Conservation (phyloP, 2,797 vertebrate species). For the Harpagifer antarcticus region DNA sequence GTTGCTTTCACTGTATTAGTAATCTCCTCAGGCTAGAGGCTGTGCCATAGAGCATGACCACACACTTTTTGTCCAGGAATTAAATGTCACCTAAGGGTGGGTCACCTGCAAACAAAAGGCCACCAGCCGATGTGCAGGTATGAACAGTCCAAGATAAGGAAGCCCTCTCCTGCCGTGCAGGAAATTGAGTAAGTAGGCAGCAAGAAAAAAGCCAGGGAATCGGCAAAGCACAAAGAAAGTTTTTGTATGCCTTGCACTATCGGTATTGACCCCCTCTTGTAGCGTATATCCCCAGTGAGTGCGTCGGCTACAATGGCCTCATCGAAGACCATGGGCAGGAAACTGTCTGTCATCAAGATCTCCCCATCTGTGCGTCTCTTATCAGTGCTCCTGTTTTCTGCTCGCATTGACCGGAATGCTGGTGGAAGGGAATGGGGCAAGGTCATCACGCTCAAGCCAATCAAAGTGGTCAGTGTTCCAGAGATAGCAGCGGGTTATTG, state of each 20-base stretch:
- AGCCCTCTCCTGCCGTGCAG: conserved; percentile 74
- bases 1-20: conserved; percentile 84
- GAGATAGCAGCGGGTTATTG: conserved; percentile 73
- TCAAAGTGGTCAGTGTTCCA: conserved; percentile 78
- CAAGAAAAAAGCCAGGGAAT: conserved; percentile 66
- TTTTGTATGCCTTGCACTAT: conserved; percentile 82
- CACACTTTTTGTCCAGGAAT: conserved; percentile 85
- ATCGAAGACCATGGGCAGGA: conserved; percentile 81
- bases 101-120: conserved; percentile 85
- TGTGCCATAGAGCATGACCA: conserved; percentile 87
- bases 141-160: conserved; percentile 82
- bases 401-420: conserved; percentile 73
- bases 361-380: conserved; percentile 73
- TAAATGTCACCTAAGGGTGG: conserved; percentile 89
- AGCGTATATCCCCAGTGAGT: conserved; percentile 80
- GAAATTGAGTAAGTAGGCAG: conserved; percentile 82
- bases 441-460: conserved; percentile 80
- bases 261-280: conserved; percentile 75
- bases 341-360: conserved; percentile 75
- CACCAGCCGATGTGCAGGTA: conserved; percentile 81
- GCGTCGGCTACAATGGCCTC: conserved; percentile 76
- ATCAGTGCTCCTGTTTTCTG: conserved; percentile 75
- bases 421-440: conserved; percentile 75
- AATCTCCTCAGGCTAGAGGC: conserved; percentile 86
- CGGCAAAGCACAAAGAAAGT: conserved; percentile 75